Evolutionary conservation across 1,140 invertebrate species (phyloP).

Genomic region (Caenorhabditis remanei): DNA sequence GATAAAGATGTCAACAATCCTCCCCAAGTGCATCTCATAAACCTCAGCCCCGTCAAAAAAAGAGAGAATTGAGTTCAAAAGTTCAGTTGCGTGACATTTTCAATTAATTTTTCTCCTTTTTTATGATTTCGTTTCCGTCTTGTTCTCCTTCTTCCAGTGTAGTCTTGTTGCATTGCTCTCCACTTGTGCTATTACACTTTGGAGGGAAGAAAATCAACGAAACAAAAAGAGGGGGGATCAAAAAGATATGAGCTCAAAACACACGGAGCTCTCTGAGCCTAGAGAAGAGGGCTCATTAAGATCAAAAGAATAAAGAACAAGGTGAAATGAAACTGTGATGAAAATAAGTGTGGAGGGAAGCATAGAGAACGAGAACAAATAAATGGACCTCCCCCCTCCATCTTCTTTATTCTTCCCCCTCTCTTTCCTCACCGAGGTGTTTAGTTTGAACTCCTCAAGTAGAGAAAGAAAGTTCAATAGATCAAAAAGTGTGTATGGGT

Average conservation of each 20-base stretch:
- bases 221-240: neutral
- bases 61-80: neutral
- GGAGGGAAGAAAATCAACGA: neutral
- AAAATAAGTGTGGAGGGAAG: too few species aligned
- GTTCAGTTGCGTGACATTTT: slow-evolving; percentile 1
- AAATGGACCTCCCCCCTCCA: neutral
- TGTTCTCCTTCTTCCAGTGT: neutral
- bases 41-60: too few species aligned
- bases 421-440: neutral
- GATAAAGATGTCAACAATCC: too few species aligned
- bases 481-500: neutral
- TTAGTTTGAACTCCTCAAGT: slow-evolving; percentile 3
- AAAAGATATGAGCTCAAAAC: too few species aligned
- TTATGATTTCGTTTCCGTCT: too few species aligned
- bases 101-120: neutral
- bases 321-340: neutral
- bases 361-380: neutral
- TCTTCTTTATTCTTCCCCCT: too few species aligned
- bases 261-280: too few species aligned
- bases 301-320: neutral
- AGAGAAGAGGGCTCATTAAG: too few species aligned
- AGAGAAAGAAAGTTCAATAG: neutral
- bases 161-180: neutral
- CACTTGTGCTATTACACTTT: neutral
- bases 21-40: too few species aligned